Evolutionary conservation across 37 sponge, comb jelly and placozoan species (phyloP), one percentile per base, ranked within the genome.

Genomic region (Chondrilla cf. caribensis): DNA sequence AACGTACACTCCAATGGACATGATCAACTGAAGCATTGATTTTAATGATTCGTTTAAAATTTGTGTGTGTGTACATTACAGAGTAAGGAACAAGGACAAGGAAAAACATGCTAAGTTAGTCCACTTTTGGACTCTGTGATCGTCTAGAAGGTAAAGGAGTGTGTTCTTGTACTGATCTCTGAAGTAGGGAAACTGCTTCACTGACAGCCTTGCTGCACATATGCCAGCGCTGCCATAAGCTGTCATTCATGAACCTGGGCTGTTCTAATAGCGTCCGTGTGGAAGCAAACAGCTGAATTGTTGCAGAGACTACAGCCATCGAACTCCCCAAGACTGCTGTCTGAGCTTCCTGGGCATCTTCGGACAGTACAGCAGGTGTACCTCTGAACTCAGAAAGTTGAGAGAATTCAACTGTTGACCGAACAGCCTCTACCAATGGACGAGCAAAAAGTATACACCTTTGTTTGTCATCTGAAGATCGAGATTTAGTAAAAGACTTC

Each of bases 231-330:
- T 94, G 84, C 92, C 92, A 94, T 1, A 31, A 57, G 64, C 64
- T 80, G 25, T 80, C 81, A n/a, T 64, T 78, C 84, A 38, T 81
- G 24, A 79, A 58, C 58, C 58, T 15, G 19, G 79, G 79, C 54
- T 85, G 35, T 14, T 83, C 84, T 14, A 85, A 18, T 7, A 94
- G 62, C 6, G 6, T 41, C 51, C 40, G 39, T 0, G 81, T 72
- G 3, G 87, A 40, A 2, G 73, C 57, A 0, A 94, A 62, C 9
- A 91, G 79, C 76, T 86, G 91, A 17, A 91, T 60, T 25, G 78
- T 81, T 4, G 92, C 66, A n/a, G 91, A 75, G 2, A 94, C 91
- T 0, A 91, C 60, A 0, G 92, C 89, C 95, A 94, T 94, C 8
- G 92, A 89, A 38, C 89, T 81, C 3, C 87, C 95, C 38, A 94